Conservation (phyloP, 53 echinoderm and acorn worm genomes). For the Temnopleurus reevesii region DNA sequence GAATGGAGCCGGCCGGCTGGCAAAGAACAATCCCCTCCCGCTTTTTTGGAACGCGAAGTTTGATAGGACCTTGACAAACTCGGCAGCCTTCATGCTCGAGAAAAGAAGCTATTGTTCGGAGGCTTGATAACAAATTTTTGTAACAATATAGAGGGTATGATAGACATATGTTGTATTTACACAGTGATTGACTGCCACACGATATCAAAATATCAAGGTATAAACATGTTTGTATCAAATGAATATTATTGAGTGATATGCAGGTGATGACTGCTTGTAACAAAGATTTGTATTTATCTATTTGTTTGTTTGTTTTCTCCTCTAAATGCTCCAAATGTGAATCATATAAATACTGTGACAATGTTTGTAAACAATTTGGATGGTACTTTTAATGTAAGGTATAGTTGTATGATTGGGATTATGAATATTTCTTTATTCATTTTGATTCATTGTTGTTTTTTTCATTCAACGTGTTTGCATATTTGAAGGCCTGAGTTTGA, state of each 20-base stretch:
- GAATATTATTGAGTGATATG: not conserved
- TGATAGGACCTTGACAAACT: not conserved
- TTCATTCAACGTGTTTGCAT: no score
- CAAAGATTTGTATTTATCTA: not conserved
- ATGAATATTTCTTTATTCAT: no score
- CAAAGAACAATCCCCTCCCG: not conserved
- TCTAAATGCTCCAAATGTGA: not conserved
- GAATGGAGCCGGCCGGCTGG: not conserved
- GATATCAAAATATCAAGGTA: not conserved
- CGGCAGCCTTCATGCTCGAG: not conserved
- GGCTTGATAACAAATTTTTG: not conserved
- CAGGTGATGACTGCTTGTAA: not conserved
- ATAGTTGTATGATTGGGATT: no score
- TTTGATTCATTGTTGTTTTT: no score
- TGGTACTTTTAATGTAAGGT: no score
- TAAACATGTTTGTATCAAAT: constrained; percentile 6
- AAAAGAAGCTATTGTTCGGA: not conserved
- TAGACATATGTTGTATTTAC: not conserved
- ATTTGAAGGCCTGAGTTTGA: no score
- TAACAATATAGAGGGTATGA: not conserved
- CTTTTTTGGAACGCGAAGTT: not conserved
- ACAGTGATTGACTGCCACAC: not conserved
- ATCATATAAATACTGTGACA: not conserved
- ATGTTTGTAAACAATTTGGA: constrained; percentile 3
- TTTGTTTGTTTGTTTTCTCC: not conserved